Percentiles rank a stretch among this genome's conserved stretches.
Evolutionary conservation across 1,140 invertebrate species (phyloP).

Genomic region (Platyscapa corneri): DNA sequence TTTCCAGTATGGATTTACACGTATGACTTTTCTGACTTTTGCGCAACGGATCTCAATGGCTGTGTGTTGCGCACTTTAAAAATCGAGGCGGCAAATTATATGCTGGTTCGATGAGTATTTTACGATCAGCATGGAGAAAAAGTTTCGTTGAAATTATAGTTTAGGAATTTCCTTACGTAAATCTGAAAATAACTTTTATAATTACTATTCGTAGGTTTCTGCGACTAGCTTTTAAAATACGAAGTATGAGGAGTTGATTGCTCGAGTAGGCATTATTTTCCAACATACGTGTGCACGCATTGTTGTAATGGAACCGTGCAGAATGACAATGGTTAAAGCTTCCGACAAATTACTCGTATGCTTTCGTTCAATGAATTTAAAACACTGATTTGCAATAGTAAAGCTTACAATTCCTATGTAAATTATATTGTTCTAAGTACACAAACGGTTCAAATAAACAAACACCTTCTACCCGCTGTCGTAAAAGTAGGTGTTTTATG

Average conservation of each 20-base stretch:
- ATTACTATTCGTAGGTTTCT: background rate
- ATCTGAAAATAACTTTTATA: background rate
- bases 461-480: background rate
- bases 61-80: background rate
- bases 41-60: conserved; percentile 4
- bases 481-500: background rate
- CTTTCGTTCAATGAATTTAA: conserved; percentile 9
- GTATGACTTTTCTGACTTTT: conserved; percentile 15
- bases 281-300: background rate
- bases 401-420: background rate
- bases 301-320: background rate
- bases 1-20: conserved; percentile 16
- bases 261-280: background rate
- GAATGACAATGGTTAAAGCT: background rate
- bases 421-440: background rate
- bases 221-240: background rate
- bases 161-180: conserved; percentile 5
- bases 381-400: background rate
- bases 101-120: background rate
- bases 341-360: background rate
- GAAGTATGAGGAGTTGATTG: conserved; percentile 6
- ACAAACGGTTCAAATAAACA: background rate
- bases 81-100: background rate
- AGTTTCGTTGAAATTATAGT: background rate
- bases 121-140: background rate